phyloP scores from a whole-genome alignment of 2,797 vertebrate species.

The Pipistrellus nathusii region DNA sequence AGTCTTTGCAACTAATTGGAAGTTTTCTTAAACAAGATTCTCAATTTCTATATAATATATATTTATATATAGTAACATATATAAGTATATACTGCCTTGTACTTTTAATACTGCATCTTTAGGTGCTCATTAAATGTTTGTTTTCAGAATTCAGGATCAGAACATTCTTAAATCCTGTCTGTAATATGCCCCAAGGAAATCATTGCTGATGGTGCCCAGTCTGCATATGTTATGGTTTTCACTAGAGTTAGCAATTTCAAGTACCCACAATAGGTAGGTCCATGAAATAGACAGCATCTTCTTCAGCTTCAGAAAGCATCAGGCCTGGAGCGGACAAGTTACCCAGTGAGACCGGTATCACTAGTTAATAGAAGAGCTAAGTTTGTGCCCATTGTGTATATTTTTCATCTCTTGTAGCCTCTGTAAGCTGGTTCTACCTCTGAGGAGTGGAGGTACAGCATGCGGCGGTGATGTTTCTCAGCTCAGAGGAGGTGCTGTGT shows the following conservation, averaged over 20 bases:
- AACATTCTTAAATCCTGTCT: neutral
- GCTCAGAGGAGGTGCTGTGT: neutral
- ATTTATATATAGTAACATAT: too few relatives aligned
- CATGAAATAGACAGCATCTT: neutral
- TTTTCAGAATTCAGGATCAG: slow-evolving; percentile 49
- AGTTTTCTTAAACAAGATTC: neutral
- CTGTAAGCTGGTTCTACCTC: neutral
- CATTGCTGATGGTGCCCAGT: neutral
- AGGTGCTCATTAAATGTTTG: slow-evolving; percentile 17
- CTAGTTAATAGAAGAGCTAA: neutral
- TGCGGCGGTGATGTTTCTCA: neutral
- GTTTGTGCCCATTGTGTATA: neutral
- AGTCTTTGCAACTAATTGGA: neutral
- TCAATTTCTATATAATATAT: neutral
- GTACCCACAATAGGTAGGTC: neutral
- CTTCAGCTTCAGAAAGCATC: neutral
- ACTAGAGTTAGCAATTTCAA: neutral
- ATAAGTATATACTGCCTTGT: neutral
- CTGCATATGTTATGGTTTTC: neutral
- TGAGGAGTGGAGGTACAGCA: neutral
- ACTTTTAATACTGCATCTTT: slow-evolving; percentile 1
- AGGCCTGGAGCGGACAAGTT: neutral
- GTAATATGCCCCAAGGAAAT: neutral
- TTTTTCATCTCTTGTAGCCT: neutral
- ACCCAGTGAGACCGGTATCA: neutral